Base-by-base conservation (phyloP, 2,797 vertebrate genomes). In the Intellagama lesueurii region DNA sequence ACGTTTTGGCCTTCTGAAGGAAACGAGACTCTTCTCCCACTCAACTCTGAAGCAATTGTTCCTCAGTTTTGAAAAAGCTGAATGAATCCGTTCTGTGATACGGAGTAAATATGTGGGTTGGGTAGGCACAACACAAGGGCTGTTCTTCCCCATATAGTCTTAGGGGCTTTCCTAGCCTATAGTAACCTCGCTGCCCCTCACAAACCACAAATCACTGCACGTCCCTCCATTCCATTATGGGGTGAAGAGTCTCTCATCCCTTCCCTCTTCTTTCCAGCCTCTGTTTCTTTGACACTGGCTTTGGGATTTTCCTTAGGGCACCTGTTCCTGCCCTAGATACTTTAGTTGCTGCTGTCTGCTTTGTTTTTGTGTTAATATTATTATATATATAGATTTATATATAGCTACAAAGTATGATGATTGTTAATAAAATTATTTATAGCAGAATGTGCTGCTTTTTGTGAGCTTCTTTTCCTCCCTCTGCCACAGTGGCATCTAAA, bases 371-470 rank as follows among this genome's bases (percentile, higher is more conserved):
- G 60, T 85, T 76, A 69, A 80, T 76, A 64, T 32, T 40, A 30
- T 77, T 70, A 26, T 24, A 84, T 84, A n/a, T 84, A 49, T 72
- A 30, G 28, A 56, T 44, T 24, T 69, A 86, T 47, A 49, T 49
- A n/a, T 73, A 52, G 32, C 47, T 73, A 69, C 28, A 47, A 66
- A 77, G 3, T 81, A 69, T 49, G 22, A 83, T 83, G 76, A 75
- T 88, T 79, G 12, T 85, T 81, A 82, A 88, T 86, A 88, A 88
- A 87, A 73, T 22, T 83, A 88, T 83, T 83, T 87, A 83, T 88
- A 76, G 70, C 56, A 88, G 72, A 14, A 81, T 24, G 14, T 49
- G 19, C 7, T 60, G 17, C 26, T 35, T 8, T 52, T 86, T 70
- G 8, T 11, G 30, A n/a, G 64, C 49, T 66, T 69, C 5, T 66